These are phyloP conservation scores for Amphimallon solstitiale DNA, from an alignment of 2,888 invertebrate species.

Conservation along the genomic window DNA sequence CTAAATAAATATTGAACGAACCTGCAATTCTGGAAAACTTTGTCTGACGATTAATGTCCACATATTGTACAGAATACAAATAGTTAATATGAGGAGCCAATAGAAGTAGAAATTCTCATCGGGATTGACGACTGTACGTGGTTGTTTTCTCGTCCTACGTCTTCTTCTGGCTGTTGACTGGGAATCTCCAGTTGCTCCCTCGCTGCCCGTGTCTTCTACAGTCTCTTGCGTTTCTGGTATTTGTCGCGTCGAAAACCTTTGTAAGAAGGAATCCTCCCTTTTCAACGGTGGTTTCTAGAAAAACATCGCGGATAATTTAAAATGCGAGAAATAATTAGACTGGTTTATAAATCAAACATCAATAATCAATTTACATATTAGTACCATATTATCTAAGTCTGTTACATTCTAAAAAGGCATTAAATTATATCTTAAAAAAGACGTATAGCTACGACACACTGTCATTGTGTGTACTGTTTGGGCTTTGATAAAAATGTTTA, in stretches of 20 bases:
- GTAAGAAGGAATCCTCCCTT: slow-evolving; percentile 92
- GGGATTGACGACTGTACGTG: slow-evolving; percentile 89
- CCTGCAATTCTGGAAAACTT: slow-evolving; percentile 91
- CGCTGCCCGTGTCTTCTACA: slow-evolving; percentile 73
- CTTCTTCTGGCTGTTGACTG: slow-evolving; percentile 66
- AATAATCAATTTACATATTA: too few species aligned
- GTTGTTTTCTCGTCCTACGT: slow-evolving; percentile 76
- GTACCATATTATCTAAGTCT: too few species aligned
- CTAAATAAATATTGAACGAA: slow-evolving; percentile 43
- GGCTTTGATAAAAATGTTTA: too few species aligned
- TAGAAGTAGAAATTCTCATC: slow-evolving; percentile 97
- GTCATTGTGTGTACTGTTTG: too few species aligned
- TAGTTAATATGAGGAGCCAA: slow-evolving; percentile 90
- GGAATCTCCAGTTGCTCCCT: slow-evolving; percentile 61
- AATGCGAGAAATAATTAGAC: too few species aligned
- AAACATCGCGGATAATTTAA: too few species aligned
- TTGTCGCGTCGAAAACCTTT: slow-evolving; percentile 92
- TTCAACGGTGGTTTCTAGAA: slow-evolving; percentile 82
- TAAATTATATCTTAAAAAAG: too few species aligned
- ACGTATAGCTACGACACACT: too few species aligned
- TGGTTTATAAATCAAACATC: too few species aligned
- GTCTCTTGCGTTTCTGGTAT: slow-evolving; percentile 87
- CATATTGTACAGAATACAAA: slow-evolving; percentile 92
- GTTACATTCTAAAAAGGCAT: too few species aligned
- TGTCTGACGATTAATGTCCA: slow-evolving; percentile 96